A percentile compares a stretch with the other conserved stretches of the same genome.
These are phyloP conservation scores for Neocrepidodera transversa DNA, from an alignment of 2,888 invertebrate species.

Conservation along the genomic window DNA sequence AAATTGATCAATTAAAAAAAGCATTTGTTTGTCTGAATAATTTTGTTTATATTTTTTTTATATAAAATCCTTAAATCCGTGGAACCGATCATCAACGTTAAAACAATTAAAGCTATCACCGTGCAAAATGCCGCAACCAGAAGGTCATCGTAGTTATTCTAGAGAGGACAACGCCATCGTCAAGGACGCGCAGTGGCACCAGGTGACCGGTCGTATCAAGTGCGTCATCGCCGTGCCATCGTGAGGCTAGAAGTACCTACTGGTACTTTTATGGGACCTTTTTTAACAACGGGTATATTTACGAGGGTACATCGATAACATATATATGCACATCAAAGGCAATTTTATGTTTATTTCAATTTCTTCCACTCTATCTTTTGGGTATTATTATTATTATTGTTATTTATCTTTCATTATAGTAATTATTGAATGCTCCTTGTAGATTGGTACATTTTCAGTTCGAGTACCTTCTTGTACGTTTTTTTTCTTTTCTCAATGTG, in stretches of 20 bases:
- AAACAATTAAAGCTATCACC: constrained; percentile 11
- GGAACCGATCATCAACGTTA: too few species aligned
- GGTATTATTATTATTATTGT: too few species aligned
- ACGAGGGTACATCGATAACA: background rate
- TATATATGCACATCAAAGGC: background rate
- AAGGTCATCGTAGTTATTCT: constrained; percentile 49
- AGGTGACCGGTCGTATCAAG: constrained; percentile 44
- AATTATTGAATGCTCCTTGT: background rate
- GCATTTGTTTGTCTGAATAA: too few species aligned
- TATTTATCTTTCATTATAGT: too few species aligned
- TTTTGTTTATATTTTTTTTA: too few species aligned
- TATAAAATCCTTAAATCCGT: too few species aligned
- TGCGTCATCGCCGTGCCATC: constrained; percentile 31
- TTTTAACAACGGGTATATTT: background rate
- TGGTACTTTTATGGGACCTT: background rate
- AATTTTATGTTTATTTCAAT: background rate
- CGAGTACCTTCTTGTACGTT: background rate
- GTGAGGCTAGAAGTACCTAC: constrained; percentile 1
- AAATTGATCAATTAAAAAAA: too few species aligned
- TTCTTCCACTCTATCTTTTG: background rate
- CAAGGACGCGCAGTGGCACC: constrained; percentile 52
- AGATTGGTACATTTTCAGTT: background rate
- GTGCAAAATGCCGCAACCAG: constrained; percentile 35
- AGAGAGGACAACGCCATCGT: constrained; percentile 55
- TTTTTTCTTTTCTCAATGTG: background rate